phyloP scores from a whole-genome alignment of 2,113 vertebrate genomes.

The Hypocryptadius cinnamomeus region DNA sequence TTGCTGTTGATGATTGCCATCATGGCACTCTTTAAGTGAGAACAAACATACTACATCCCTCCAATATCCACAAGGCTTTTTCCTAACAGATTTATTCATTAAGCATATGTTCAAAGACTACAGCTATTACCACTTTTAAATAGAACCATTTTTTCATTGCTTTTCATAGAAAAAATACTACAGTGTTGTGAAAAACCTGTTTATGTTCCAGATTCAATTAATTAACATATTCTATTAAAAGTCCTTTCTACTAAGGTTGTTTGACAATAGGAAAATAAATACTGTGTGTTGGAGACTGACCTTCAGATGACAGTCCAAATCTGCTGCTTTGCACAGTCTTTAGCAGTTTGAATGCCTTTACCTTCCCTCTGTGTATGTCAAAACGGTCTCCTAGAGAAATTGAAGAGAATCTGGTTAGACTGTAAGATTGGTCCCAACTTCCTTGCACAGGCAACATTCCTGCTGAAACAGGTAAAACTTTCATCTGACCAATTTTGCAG shows the following conservation, averaged over 20 bases:
- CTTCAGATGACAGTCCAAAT: not conserved
- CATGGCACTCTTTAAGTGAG: not conserved
- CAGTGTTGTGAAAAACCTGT: constrained; percentile 30
- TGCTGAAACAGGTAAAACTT: not conserved
- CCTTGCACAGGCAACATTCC: not conserved
- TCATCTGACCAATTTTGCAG: not conserved
- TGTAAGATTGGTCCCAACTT: not conserved
- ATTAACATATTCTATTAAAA: constrained; percentile 28
- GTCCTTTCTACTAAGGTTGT: not conserved
- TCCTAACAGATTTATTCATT: constrained; percentile 43
- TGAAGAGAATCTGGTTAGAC: not conserved
- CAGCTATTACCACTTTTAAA: constrained; percentile 58
- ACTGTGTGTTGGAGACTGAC: not conserved
- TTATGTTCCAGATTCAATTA: constrained; percentile 54
- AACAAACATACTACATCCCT: constrained; percentile 39
- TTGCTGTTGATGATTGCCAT: constrained; percentile 6
- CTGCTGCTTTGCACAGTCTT: not conserved
- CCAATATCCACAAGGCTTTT: constrained; percentile 40
- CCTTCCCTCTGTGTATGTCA: not conserved
- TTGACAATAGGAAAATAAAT: constrained; percentile 1
- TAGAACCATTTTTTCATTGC: constrained; percentile 42
- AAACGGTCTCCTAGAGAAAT: not conserved
- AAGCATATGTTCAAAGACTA: constrained; percentile 56
- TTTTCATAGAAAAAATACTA: constrained; percentile 39
- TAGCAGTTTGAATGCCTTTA: not conserved